Base-by-base conservation (phyloP, 1,140 invertebrate genomes). In the Sinonovacula constricta region DNA sequence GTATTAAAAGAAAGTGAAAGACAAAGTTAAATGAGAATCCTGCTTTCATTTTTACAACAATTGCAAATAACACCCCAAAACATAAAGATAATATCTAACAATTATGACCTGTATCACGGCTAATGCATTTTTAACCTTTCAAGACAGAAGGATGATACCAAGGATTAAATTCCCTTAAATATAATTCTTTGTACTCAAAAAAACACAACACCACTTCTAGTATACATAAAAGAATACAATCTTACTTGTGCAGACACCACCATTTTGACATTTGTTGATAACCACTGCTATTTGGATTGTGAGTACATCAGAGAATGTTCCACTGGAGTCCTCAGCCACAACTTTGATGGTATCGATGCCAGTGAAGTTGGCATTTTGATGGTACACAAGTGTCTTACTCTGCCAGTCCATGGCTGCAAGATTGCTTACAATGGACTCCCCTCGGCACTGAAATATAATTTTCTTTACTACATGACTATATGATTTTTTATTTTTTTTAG, bases 241-340 rank as follows among this genome's bases (percentile, higher is more conserved):
- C 71, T 34, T 66, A 75, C 71, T 75, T n/a, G 24, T 22, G 34
- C 71, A 75, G 54, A 15, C 2, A 22, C 56, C 56, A 12, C 71
- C 71, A 56, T 65, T 60, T 56, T 56, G 26, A 33, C 71, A 75
- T 54, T 54, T 63, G 24, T 54, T 54, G 7, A 45, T 39, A 59
- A 75, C 54, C 1, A 65, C 34, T 15, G 26, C 39, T 36, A 75
- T 1, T 7, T 15, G 24, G 22, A 75, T 15, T 3, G 30, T 65
- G 5, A 75, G n/a, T 7, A 75, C 59, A 56, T 75, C 71, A 54
- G 71, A 75, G 28, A 28, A 56, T 33, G 28, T 75, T 33, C 33
- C 59, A 28, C 31, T 65, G 15, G 33, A 28, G 24, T 75, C 71
- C 24, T 39, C 18, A 18, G 62, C 62, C 54, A 75, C 71, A 10